Evolutionary conservation across 2,797 vertebrate genomes (phyloP).

Genomic region (Todus mexicanus): DNA sequence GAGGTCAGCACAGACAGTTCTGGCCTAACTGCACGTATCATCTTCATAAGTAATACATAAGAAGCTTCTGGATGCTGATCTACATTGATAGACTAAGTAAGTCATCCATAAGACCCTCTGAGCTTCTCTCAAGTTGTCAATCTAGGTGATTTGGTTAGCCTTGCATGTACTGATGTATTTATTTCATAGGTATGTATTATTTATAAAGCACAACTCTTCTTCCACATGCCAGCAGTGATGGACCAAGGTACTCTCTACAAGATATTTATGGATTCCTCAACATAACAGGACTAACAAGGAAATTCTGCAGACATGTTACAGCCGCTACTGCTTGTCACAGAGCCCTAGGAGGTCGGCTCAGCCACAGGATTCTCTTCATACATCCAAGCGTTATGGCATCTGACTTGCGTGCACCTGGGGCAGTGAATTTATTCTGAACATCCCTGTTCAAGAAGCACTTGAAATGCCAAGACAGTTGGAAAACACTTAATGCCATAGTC

Average conservation of each 20-base stretch:
- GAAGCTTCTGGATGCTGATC: slow-evolving; percentile 48
- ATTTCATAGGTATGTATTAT: slow-evolving; percentile 66
- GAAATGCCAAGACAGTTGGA: background rate
- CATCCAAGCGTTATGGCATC: background rate
- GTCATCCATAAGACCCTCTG: background rate
- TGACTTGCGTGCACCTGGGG: background rate
- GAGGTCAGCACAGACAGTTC: slow-evolving; percentile 42
- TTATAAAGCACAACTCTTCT: slow-evolving; percentile 57
- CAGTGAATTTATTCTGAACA: slow-evolving; percentile 12
- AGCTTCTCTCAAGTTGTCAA: slow-evolving; percentile 42
- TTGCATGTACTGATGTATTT: slow-evolving; percentile 56
- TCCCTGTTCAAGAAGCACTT: background rate
- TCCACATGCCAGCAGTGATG: slow-evolving; percentile 52
- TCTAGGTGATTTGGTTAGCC: slow-evolving; percentile 55
- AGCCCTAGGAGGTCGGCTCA: slow-evolving; percentile 21
- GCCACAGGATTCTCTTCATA: background rate
- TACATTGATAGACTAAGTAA: slow-evolving; percentile 56
- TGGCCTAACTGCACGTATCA: background rate
- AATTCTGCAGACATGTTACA: background rate
- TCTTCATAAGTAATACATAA: slow-evolving; percentile 18
- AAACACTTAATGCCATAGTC: background rate
- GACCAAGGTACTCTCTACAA: slow-evolving; percentile 25
- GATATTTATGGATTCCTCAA: slow-evolving; percentile 60
- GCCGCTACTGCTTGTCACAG: slow-evolving; percentile 49
- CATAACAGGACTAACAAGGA: slow-evolving; percentile 50